Conservation (phyloP, 2,888 invertebrate genomes). For the Brachyopa scutellaris region DNA sequence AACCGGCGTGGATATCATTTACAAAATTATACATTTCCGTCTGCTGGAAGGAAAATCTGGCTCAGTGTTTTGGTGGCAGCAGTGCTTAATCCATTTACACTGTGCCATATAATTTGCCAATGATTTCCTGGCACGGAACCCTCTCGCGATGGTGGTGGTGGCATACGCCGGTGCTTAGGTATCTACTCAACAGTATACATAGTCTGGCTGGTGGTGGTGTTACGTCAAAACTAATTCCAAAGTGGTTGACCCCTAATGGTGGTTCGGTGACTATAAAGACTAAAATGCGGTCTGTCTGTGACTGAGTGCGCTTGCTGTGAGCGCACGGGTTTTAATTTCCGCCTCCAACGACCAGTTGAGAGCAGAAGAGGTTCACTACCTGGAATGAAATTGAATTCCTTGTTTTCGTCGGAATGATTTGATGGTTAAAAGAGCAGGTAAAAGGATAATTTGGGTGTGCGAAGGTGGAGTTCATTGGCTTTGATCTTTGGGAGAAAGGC, state of each 20-base stretch:
- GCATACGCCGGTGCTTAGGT: constrained; percentile 20
- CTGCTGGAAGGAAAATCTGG: constrained; percentile 11
- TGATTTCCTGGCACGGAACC: constrained; percentile 57
- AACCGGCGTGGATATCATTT: constrained; percentile 24
- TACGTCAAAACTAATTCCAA: constrained; percentile 62
- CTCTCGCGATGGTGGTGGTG: constrained; percentile 7
- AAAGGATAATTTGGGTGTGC: too few relatives aligned
- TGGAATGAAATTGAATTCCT: too few relatives aligned
- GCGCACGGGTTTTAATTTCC: constrained; percentile 37
- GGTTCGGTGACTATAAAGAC: constrained; percentile 19
- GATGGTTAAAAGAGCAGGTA: too few relatives aligned
- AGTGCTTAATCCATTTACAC: constrained; percentile 61
- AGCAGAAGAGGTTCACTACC: too few relatives aligned
- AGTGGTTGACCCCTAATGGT: constrained; percentile 65
- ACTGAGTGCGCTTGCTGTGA: constrained; percentile 5
- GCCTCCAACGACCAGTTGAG: too few relatives aligned
- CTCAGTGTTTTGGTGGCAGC: constrained; percentile 32
- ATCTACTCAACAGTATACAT: neutral
- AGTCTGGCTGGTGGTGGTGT: constrained; percentile 4
- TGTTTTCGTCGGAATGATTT: too few relatives aligned
- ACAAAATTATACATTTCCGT: constrained; percentile 45
- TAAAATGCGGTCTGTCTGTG: constrained; percentile 18
- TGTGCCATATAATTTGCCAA: constrained; percentile 62
- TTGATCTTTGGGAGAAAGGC: too few relatives aligned
- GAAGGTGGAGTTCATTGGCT: too few relatives aligned